Percentiles rank a stretch among this genome's conserved stretches.
Evolutionary conservation across 2,888 invertebrate genomes (phyloP).

Genomic region (Aleiodes leptofemur): DNA sequence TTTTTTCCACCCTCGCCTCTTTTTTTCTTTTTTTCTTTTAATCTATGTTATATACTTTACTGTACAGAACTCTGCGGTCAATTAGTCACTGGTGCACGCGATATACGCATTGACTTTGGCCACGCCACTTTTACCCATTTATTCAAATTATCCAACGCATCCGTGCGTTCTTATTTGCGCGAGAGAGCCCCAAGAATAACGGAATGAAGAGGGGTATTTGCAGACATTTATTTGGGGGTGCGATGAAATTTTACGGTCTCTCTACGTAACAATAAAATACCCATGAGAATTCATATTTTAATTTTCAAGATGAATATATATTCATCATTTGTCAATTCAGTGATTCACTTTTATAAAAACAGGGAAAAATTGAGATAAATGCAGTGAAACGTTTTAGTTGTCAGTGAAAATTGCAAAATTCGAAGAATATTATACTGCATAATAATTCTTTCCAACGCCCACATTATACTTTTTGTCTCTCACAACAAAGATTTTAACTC

Average conservation of each 20-base stretch:
- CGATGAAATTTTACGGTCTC: neutral
- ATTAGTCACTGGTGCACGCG: constrained; percentile 71
- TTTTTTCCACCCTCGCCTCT: constrained; percentile 5
- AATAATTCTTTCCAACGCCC: too few species aligned
- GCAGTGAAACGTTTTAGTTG: too few species aligned
- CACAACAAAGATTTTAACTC: too few species aligned
- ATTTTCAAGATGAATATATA: too few species aligned
- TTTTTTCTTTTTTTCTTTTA: neutral
- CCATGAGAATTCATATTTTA: neutral
- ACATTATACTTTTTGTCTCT: too few species aligned
- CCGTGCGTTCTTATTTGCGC: constrained; percentile 52
- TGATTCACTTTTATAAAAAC: too few species aligned
- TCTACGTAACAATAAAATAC: neutral
- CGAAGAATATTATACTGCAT: too few species aligned
- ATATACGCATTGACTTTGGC: constrained; percentile 69
- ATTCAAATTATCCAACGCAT: constrained; percentile 65
- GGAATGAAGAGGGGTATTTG: constrained; percentile 9
- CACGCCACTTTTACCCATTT: constrained; percentile 55
- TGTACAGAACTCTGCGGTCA: constrained; percentile 62
- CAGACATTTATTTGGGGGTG: constrained; percentile 36
- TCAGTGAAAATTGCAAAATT: too few species aligned
- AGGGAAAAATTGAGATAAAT: too few species aligned
- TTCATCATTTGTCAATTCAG: too few species aligned
- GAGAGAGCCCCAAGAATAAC: neutral
- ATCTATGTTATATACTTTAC: neutral